These are phyloP conservation scores for Corythoichthys intestinalis DNA, from an alignment of 2,113 vertebrate genomes.

Conservation along the genomic window DNA sequence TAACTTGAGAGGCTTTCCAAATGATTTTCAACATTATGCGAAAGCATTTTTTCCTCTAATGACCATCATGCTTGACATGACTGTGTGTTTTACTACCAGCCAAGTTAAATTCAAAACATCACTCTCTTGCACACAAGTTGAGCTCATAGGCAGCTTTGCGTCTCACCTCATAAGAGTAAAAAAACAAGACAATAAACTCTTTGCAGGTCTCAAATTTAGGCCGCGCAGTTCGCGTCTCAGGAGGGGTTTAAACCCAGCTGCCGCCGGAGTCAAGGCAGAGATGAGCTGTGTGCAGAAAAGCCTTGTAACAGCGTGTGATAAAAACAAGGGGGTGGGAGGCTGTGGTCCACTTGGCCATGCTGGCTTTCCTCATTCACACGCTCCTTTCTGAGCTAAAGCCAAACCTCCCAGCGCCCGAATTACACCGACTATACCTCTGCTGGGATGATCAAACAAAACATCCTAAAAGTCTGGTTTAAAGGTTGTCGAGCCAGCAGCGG, in stretches of 20 bases:
- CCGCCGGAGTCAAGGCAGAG: slow-evolving; percentile 41
- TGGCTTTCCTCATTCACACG: slow-evolving; percentile 45
- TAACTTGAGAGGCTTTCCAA: not conserved
- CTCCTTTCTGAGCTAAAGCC: slow-evolving; percentile 28
- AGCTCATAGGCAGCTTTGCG: slow-evolving; percentile 25
- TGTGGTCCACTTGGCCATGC: slow-evolving; percentile 31
- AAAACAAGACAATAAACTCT: slow-evolving; percentile 29
- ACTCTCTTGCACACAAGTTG: slow-evolving; percentile 17
- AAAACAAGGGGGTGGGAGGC: not conserved
- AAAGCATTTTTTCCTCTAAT: slow-evolving; percentile 13
- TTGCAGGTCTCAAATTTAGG: slow-evolving; percentile 32
- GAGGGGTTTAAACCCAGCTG: slow-evolving; percentile 38
- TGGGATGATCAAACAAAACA: slow-evolving; percentile 39
- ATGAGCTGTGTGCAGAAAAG: slow-evolving; percentile 20
- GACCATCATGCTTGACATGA: not conserved
- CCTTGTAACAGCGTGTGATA: slow-evolving; percentile 8
- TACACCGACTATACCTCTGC: slow-evolving; percentile 16
- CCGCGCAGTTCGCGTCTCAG: slow-evolving; percentile 13
- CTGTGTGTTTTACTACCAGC: slow-evolving; percentile 14
- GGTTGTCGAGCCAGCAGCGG: slow-evolving; percentile 22
- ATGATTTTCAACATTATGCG: slow-evolving; percentile 8
- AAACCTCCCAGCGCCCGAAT: slow-evolving; percentile 11
- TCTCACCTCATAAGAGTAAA: slow-evolving; percentile 40
- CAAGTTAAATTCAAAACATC: slow-evolving; percentile 34
- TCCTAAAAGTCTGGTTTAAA: slow-evolving; percentile 41